Conservation (phyloP, 2,113 vertebrate species). For the Crotalus tigris region DNA sequence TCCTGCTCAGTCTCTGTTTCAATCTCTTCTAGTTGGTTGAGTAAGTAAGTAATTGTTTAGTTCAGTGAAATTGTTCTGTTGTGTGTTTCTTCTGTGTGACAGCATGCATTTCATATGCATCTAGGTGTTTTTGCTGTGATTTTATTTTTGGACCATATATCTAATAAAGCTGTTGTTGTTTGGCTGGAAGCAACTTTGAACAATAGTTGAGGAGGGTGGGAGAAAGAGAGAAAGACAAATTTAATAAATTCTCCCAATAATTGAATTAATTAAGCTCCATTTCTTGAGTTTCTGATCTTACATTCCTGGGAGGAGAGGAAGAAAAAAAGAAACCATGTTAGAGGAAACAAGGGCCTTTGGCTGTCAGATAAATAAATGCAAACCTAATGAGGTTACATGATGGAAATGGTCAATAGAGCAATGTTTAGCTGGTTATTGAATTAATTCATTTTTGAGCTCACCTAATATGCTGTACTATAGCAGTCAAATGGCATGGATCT, state of each 20-base stretch:
- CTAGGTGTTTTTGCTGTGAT: background rate
- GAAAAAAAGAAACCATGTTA: background rate
- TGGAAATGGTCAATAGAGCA: background rate
- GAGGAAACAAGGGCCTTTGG: background rate
- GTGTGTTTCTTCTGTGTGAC: no score
- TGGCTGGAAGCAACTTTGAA: background rate
- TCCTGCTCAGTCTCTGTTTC: background rate
- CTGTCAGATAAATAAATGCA: background rate
- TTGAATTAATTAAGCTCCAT: background rate
- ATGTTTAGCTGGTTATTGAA: background rate
- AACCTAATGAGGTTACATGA: background rate
- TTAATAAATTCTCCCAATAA: background rate
- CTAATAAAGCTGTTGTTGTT: background rate
- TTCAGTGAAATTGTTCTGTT: background rate
- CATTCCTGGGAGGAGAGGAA: background rate
- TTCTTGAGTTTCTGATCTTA: background rate
- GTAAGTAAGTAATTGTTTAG: no score
- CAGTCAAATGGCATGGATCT: background rate
- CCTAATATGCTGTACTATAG: background rate
- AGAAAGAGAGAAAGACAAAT: background rate
- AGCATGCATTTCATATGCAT: background rate
- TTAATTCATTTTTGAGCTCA: background rate
- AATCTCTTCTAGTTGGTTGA: background rate
- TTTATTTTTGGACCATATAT: background rate
- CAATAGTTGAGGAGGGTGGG: background rate